Evolutionary conservation across 2,888 invertebrate genomes (phyloP).

Genomic region (Gari tellinella): DNA sequence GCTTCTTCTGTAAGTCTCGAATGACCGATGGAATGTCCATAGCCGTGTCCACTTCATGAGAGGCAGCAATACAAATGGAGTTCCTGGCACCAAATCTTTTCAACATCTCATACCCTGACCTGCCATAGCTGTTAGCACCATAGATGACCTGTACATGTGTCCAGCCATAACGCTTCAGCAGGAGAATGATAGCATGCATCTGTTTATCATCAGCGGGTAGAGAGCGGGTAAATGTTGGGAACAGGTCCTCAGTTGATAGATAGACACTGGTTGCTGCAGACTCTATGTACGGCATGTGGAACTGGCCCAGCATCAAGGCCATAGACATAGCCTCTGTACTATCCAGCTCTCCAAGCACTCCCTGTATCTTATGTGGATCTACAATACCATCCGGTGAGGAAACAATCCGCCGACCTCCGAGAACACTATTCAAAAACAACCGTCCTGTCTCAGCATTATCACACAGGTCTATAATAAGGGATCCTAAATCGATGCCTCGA

Average conservation of each 20-base stretch:
- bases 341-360: conserved; percentile 68
- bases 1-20: conserved; percentile 54
- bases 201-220: conserved; percentile 70
- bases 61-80: conserved; percentile 68
- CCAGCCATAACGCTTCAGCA: conserved; percentile 83
- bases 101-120: conserved; percentile 39
- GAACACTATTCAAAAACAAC: conserved; percentile 70
- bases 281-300: conserved; percentile 86
- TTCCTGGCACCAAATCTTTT: conserved; percentile 38
- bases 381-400: conserved; percentile 61
- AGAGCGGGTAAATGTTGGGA: conserved; percentile 72
- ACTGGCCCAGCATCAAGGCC: conserved; percentile 84
- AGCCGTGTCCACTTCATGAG: conserved; percentile 42
- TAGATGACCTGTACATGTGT: conserved; percentile 83
- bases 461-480: conserved; percentile 74
- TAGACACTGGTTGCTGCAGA: conserved; percentile 59
- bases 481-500: conserved; percentile 68
- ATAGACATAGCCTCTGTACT: conserved; percentile 61
- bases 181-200: conserved; percentile 76
- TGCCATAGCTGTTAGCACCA: conserved; percentile 66
- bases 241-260: conserved; percentile 53
- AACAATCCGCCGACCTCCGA: conserved; percentile 64
- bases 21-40: conserved; percentile 52
- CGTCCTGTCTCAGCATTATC: conserved; percentile 62
- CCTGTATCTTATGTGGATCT: conserved; percentile 68